Evolutionary conservation across 2,888 invertebrate genomes (phyloP).

Genomic region (Noctua comes): DNA sequence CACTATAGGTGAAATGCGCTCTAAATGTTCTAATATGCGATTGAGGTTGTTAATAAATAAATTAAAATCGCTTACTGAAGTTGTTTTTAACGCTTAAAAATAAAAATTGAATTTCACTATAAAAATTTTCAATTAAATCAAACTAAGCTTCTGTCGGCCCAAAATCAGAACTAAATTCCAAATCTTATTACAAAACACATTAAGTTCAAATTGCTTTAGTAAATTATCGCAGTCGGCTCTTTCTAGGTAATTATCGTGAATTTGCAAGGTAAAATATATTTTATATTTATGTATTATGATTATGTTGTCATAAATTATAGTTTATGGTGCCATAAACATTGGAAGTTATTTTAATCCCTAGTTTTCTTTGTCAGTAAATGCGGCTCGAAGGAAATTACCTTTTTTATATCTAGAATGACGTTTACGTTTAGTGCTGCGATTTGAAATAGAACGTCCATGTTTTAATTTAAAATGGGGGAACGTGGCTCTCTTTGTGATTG

Average conservation of each 20-base stretch:
- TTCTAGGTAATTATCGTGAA: constrained; percentile 36
- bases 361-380: constrained; percentile 17
- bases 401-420: background rate
- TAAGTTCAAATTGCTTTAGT: constrained; percentile 1
- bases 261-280: constrained; percentile 38
- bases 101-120: background rate
- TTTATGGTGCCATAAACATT: constrained; percentile 45
- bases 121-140: constrained; percentile 6
- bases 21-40: background rate
- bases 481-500: too few species aligned
- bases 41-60: background rate
- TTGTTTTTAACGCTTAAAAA: background rate
- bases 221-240: background rate
- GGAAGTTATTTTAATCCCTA: constrained; percentile 22
- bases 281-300: constrained; percentile 27
- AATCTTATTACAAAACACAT: background rate
- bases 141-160: background rate
- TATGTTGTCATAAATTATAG: constrained; percentile 37
- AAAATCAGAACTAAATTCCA: background rate
- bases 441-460: constrained; percentile 25
- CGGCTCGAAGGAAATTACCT: constrained; percentile 7
- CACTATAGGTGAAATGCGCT: background rate
- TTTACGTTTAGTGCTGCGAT: constrained; percentile 22
- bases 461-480: background rate
- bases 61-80: background rate